phyloP scores from a whole-genome alignment of 1,140 invertebrate species.

The Tribolium madens region DNA sequence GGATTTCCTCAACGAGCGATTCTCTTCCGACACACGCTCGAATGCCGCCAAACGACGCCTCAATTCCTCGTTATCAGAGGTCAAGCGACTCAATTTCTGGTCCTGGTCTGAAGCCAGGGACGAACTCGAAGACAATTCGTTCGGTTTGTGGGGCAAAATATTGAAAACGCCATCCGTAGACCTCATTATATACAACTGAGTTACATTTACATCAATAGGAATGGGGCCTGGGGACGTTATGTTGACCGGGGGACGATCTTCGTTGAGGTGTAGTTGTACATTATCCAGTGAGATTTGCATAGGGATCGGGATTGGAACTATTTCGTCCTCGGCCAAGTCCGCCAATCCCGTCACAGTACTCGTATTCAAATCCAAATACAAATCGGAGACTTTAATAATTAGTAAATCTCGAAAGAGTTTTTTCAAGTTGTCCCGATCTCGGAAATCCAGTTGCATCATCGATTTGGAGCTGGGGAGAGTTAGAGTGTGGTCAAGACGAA shows the following conservation, averaged over 20 bases:
- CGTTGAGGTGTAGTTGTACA: constrained; percentile 76
- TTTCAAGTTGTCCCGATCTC: constrained; percentile 65
- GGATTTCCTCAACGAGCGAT: constrained; percentile 69
- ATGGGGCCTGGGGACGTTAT: constrained; percentile 85
- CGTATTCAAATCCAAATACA: constrained; percentile 81
- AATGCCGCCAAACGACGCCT: constrained; percentile 71
- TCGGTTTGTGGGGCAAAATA: constrained; percentile 71
- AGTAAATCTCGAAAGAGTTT: constrained; percentile 68
- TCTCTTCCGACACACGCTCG: constrained; percentile 75
- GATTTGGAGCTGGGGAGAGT: constrained; percentile 52
- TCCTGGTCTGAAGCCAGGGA: constrained; percentile 32
- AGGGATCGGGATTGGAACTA: constrained; percentile 81
- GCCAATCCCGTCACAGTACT: constrained; percentile 82
- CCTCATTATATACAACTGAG: constrained; percentile 75
- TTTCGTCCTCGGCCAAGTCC: constrained; percentile 89
- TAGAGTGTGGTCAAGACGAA: constrained; percentile 74
- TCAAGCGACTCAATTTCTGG: constrained; percentile 60
- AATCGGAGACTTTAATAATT: constrained; percentile 75
- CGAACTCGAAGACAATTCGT: constrained; percentile 9
- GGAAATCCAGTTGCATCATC: constrained; percentile 58
- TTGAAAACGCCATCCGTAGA: constrained; percentile 78
- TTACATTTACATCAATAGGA: constrained; percentile 82
- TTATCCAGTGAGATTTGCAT: constrained; percentile 81
- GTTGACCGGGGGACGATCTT: constrained; percentile 84
- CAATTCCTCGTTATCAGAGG: constrained; percentile 75